Percentiles rank a stretch among this genome's conserved stretches.
Conservation (phyloP, 2,113 vertebrate species). For the Microcebus murinus region DNA sequence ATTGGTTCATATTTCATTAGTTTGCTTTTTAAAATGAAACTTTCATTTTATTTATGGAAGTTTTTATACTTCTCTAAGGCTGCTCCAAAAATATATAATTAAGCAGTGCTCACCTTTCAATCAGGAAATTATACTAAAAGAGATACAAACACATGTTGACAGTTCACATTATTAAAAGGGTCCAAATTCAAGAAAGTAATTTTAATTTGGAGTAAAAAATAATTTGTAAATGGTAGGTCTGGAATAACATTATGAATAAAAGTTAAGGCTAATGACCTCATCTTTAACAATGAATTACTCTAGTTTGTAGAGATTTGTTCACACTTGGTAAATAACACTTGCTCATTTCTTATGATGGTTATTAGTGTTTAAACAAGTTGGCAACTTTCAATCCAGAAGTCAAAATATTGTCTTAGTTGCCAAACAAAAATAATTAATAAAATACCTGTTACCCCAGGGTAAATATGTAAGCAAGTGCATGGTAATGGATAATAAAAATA, state of each 20-base stretch:
- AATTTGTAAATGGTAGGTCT: neutral
- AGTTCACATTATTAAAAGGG: neutral
- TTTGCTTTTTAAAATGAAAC: constrained; percentile 80
- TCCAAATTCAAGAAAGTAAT: constrained; percentile 39
- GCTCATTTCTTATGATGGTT: constrained; percentile 56
- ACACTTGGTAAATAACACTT: constrained; percentile 49
- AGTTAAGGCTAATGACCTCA: constrained; percentile 2
- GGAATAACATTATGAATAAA: neutral
- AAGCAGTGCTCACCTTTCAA: constrained; percentile 67
- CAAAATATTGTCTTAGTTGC: constrained; percentile 66
- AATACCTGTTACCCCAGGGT: constrained; percentile 79
- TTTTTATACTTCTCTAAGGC: constrained; percentile 61
- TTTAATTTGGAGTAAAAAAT: constrained; percentile 61
- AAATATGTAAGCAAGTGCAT: constrained; percentile 80
- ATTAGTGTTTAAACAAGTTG: constrained; percentile 37
- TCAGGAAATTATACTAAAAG: neutral
- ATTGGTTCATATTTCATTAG: constrained; percentile 81
- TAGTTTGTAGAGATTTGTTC: constrained; percentile 46
- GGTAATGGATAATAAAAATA: constrained; percentile 84
- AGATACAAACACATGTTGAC: constrained; percentile 19
- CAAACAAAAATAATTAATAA: constrained; percentile 80
- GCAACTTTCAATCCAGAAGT: constrained; percentile 63
- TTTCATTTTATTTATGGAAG: constrained; percentile 67
- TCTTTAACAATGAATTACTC: constrained; percentile 56
- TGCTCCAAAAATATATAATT: constrained; percentile 67